Evolutionary conservation across 2,888 invertebrate species (phyloP).

Genomic region (Sinotaia quadrata): DNA sequence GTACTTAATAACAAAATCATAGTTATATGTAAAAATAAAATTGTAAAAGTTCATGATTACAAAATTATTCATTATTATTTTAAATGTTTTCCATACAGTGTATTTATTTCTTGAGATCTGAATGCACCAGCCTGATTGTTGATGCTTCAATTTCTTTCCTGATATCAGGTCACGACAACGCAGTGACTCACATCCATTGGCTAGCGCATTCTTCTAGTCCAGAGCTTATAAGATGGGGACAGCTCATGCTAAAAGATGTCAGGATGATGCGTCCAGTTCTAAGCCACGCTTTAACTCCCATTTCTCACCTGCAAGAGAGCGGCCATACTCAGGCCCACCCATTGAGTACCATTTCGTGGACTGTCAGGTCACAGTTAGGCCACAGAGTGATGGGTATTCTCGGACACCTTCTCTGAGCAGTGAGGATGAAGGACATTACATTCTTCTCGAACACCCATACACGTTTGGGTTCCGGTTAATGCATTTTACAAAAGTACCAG

Average conservation of each 20-base stretch:
- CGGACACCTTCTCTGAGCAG: constrained; percentile 19
- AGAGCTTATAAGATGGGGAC: constrained; percentile 2
- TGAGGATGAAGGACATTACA: constrained; percentile 21
- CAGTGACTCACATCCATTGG: background rate
- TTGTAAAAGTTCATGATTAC: too few species aligned
- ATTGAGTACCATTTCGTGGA: constrained; percentile 19
- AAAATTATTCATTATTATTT: too few species aligned
- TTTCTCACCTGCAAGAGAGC: constrained; percentile 14
- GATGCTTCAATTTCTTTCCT: too few species aligned
- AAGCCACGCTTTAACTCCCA: constrained; percentile 12
- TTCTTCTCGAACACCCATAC: constrained; percentile 18
- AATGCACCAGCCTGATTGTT: too few species aligned
- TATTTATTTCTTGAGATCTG: too few species aligned
- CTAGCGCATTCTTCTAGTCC: background rate
- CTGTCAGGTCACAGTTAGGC: constrained; percentile 8
- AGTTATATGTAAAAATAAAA: too few species aligned
- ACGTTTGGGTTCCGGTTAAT: constrained; percentile 3
- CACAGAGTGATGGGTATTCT: constrained; percentile 13
- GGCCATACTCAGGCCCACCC: constrained; percentile 14
- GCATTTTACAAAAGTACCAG: constrained; percentile 15
- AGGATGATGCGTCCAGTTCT: background rate
- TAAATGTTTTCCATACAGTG: too few species aligned
- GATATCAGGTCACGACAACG: background rate
- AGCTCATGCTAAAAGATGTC: constrained; percentile 6
- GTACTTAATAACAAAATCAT: too few species aligned